Conservation (phyloP, 2,888 invertebrate species). For the Drosophila anomelani region DNA sequence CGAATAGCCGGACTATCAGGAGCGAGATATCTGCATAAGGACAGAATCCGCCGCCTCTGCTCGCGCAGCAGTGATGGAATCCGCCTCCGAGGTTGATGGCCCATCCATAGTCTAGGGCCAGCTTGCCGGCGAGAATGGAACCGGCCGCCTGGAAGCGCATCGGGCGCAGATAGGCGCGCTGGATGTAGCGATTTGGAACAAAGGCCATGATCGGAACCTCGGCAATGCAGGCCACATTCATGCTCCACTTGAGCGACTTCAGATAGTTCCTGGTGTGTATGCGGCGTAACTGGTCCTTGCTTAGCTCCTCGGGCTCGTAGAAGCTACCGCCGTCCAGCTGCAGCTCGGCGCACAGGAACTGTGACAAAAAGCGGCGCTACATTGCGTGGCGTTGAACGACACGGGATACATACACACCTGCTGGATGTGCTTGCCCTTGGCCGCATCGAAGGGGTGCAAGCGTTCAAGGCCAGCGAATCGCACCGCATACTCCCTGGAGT, state of each 20-base stretch:
- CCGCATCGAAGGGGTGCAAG: slow-evolving; percentile 94
- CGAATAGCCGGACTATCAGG: slow-evolving; percentile 89
- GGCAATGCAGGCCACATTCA: slow-evolving; percentile 91
- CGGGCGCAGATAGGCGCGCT: slow-evolving; percentile 90
- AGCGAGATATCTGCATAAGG: slow-evolving; percentile 95
- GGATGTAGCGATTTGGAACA: slow-evolving; percentile 91
- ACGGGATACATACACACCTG: slow-evolving; percentile 84
- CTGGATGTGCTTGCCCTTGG: slow-evolving; percentile 93
- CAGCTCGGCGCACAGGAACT: slow-evolving; percentile 86
- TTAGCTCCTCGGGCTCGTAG: slow-evolving; percentile 89
- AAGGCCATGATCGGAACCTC: slow-evolving; percentile 91
- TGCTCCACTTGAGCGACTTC: slow-evolving; percentile 89
- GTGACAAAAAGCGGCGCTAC: slow-evolving; percentile 53
- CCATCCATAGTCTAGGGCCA: slow-evolving; percentile 94
- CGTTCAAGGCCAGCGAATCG: slow-evolving; percentile 92
- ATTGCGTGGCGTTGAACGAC: background rate
- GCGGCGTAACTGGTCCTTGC: slow-evolving; percentile 89
- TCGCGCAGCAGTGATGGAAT: slow-evolving; percentile 94
- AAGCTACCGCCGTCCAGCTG: slow-evolving; percentile 87
- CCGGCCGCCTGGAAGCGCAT: slow-evolving; percentile 93
- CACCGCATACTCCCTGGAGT: slow-evolving; percentile 92
- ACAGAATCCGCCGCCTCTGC: slow-evolving; percentile 94
- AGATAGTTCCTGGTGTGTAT: slow-evolving; percentile 92
- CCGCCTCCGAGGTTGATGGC: slow-evolving; percentile 95
- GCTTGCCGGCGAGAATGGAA: slow-evolving; percentile 91